Evolutionary conservation across 2,797 vertebrate genomes (phyloP).

Genomic region (Hemibagrus guttatus): DNA sequence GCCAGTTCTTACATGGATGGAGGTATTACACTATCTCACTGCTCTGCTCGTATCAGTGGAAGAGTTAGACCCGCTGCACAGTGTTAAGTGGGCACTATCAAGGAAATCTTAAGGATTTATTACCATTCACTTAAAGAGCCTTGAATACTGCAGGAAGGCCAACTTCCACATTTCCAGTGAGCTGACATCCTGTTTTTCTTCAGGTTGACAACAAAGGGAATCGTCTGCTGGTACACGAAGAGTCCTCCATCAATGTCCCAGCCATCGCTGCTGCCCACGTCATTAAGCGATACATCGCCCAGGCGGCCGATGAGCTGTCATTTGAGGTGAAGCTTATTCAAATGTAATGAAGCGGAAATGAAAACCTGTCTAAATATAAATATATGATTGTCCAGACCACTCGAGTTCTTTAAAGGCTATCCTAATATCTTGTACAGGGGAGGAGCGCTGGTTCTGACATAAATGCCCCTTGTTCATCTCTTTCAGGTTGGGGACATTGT

Average conservation of each 20-base stretch:
- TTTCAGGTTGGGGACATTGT: slow-evolving; percentile 95
- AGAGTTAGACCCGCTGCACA: slow-evolving; percentile 1
- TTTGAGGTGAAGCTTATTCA: slow-evolving; percentile 82
- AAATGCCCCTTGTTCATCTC: neutral
- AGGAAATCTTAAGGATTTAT: slow-evolving; percentile 29
- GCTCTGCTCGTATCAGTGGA: slow-evolving; percentile 17
- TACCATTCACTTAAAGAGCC: slow-evolving; percentile 29
- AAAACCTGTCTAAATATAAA: neutral
- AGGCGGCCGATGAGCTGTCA: slow-evolving; percentile 93
- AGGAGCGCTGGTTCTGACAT: neutral
- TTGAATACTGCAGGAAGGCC: slow-evolving; percentile 18
- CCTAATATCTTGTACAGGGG: neutral
- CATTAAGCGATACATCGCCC: slow-evolving; percentile 95
- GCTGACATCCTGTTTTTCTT: slow-evolving; percentile 32
- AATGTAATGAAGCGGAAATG: neutral
- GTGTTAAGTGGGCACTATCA: slow-evolving; percentile 21
- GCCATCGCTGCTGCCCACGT: slow-evolving; percentile 97
- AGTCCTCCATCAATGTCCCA: slow-evolving; percentile 96
- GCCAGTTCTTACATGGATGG: slow-evolving; percentile 99
- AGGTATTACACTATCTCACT: slow-evolving; percentile 76
- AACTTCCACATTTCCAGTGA: slow-evolving; percentile 10
- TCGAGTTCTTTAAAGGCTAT: neutral
- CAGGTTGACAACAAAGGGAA: slow-evolving; percentile 99
- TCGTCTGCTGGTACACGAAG: slow-evolving; percentile 94
- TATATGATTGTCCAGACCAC: neutral